A percentile compares a stretch with the other conserved stretches of the same genome.
These are phyloP conservation scores for Drepana arcuata DNA, from an alignment of 1,140 invertebrate species.

Conservation along the genomic window DNA sequence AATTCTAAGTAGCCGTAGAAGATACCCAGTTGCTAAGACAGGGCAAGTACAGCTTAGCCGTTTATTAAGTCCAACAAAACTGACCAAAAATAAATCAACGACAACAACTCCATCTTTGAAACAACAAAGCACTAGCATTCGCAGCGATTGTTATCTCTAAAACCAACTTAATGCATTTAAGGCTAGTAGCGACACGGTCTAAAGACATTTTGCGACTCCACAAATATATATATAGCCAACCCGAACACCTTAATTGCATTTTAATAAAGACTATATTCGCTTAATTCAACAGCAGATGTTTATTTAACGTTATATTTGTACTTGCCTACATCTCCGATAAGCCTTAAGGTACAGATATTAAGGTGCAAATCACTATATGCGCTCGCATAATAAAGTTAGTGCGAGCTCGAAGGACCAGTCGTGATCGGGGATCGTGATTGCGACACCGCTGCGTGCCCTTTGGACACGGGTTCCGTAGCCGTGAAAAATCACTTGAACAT, in stretches of 20 bases:
- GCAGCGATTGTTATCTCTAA: slow-evolving; percentile 70
- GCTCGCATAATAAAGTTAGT: slow-evolving; percentile 8
- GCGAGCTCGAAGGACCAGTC: slow-evolving; percentile 42
- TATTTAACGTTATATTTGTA: no score
- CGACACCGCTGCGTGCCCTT: slow-evolving; percentile 67
- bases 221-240: slow-evolving; percentile 23
- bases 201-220: slow-evolving; percentile 56
- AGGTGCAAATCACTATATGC: slow-evolving; percentile 29
- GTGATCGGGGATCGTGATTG: slow-evolving; percentile 68
- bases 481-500: slow-evolving; percentile 69
- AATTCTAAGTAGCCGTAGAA: no score
- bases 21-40: no score
- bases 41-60: no score
- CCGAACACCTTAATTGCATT: slow-evolving; percentile 13
- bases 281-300: slow-evolving; percentile 6
- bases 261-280: slow-evolving; percentile 26
- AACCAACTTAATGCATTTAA: slow-evolving; percentile 70
- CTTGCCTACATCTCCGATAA: no score
- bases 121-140: slow-evolving; percentile 66
- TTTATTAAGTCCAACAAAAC: slow-evolving; percentile 59
- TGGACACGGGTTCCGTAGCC: slow-evolving; percentile 62
- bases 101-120: slow-evolving; percentile 68
- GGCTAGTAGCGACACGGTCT: slow-evolving; percentile 66
- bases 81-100: slow-evolving; percentile 67
- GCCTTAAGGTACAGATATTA: slow-evolving; percentile 23